A percentile compares a stretch with the other conserved stretches of the same genome.
Evolutionary conservation across 2,797 vertebrate genomes (phyloP).

Genomic region (Nothura maculosa): DNA sequence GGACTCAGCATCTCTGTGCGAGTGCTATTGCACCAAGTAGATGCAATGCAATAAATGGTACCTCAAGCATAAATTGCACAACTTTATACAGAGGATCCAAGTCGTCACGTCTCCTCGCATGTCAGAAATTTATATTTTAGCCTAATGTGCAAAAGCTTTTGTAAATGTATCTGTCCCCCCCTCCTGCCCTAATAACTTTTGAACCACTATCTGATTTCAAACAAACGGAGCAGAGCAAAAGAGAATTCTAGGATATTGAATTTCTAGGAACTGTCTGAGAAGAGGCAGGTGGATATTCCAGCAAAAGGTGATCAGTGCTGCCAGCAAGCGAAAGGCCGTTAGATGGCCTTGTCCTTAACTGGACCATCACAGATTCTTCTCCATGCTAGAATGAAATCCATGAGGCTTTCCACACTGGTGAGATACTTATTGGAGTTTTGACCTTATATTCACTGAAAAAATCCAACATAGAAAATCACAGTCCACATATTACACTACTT

Average conservation of each 20-base stretch:
- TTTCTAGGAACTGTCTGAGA: constrained; percentile 25
- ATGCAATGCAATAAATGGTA: not conserved
- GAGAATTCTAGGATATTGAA: constrained; percentile 8
- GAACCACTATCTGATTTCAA: not conserved
- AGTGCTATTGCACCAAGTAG: rapidly evolving
- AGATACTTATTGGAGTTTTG: constrained; percentile 48
- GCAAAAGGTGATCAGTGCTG: constrained; percentile 30
- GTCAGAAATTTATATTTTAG: not conserved
- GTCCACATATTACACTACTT: not conserved
- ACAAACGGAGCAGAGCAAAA: not conserved
- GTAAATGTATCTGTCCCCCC: not conserved
- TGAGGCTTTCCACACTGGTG: constrained; percentile 40
- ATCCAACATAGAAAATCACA: not conserved
- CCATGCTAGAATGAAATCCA: constrained; percentile 38
- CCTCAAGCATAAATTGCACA: not conserved
- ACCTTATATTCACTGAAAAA: constrained; percentile 45
- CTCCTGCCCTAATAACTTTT: not conserved
- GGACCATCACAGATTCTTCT: not conserved
- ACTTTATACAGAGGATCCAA: not conserved
- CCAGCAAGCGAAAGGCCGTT: constrained; percentile 45
- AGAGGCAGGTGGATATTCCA: constrained; percentile 1
- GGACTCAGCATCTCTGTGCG: not conserved
- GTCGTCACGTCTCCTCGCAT: not conserved
- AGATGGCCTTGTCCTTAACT: constrained; percentile 41
- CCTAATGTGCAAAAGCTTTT: not conserved